Percentiles rank a stretch among this genome's conserved stretches.
Evolutionary conservation across 35 echinoderm and acorn worm genomes (phyloP).

Genomic region (Ptychodera flava): DNA sequence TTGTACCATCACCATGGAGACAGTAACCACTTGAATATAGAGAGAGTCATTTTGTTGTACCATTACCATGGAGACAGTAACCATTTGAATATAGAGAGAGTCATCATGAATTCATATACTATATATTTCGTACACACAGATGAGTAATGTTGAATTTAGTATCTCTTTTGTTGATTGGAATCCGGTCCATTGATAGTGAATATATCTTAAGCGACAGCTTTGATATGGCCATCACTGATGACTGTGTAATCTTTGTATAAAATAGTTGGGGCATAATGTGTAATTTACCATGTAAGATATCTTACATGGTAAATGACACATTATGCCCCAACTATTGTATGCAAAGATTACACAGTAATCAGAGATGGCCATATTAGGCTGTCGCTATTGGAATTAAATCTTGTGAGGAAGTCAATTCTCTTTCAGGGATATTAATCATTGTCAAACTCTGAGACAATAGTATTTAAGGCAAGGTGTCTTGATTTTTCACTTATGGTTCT

Average conservation of each 20-base stretch:
- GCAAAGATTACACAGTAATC: background rate
- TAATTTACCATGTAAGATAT: too few species aligned
- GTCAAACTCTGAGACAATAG: too few species aligned
- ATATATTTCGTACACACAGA: conserved; percentile 31
- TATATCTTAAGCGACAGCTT: too few species aligned
- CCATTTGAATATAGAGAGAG: too few species aligned
- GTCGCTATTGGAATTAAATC: background rate
- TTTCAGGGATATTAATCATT: background rate
- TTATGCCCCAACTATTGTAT: conserved; percentile 1
- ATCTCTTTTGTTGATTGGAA: conserved; percentile 10
- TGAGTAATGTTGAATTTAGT: conserved; percentile 23
- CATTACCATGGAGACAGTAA: conserved; percentile 49
- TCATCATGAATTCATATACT: background rate
- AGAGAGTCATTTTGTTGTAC: conserved; percentile 63
- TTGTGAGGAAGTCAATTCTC: background rate
- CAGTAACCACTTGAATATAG: too few species aligned
- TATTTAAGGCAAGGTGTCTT: background rate
- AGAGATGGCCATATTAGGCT: background rate
- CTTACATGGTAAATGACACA: conserved; percentile 12
- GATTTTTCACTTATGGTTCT: too few species aligned
- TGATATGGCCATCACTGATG: conserved; percentile 12
- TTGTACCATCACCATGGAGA: conserved; percentile 62
- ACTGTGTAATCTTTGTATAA: conserved; percentile 21
- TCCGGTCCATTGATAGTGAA: too few species aligned
- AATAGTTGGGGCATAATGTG: conserved; percentile 16